These are phyloP conservation scores for Brachylomia viminalis DNA, from an alignment of 2,888 invertebrate species.

Conservation along the genomic window DNA sequence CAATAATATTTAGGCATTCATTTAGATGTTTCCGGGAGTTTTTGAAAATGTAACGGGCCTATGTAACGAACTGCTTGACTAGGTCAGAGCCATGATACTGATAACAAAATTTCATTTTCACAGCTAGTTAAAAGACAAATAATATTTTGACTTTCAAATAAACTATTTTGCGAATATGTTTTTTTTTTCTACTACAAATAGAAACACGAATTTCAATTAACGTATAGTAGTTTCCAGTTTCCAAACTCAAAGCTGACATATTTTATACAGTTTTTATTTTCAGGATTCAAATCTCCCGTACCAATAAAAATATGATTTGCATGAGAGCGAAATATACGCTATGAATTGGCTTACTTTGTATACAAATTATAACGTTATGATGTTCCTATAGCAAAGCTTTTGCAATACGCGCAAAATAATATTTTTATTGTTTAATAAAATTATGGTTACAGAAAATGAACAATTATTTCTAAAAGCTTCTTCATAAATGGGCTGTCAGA, in stretches of 20 bases:
- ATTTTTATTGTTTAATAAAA: slow-evolving; percentile 57
- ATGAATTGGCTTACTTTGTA: slow-evolving; percentile 72
- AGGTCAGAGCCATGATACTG: not conserved
- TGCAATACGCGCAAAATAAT: slow-evolving; percentile 59
- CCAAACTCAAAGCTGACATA: not conserved
- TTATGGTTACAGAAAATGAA: slow-evolving; percentile 46
- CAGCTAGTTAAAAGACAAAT: too few relatives aligned
- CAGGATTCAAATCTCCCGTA: slow-evolving; percentile 42
- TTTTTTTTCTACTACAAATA: too few relatives aligned
- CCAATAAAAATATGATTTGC: slow-evolving; percentile 65
- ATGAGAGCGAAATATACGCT: slow-evolving; percentile 73
- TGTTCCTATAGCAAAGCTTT: slow-evolving; percentile 58
- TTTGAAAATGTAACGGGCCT: too few relatives aligned
- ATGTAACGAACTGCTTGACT: not conserved
- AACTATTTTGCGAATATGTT: too few relatives aligned
- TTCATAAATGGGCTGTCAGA: not conserved
- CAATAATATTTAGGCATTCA: too few relatives aligned
- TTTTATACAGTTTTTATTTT: slow-evolving; percentile 32
- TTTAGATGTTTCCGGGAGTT: too few relatives aligned
- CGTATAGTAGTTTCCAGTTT: slow-evolving; percentile 23
- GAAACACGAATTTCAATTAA: not conserved
- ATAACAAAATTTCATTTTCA: too few relatives aligned
- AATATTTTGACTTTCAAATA: too few relatives aligned
- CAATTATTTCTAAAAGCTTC: slow-evolving; percentile 24
- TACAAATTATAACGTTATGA: slow-evolving; percentile 46